phyloP scores from a whole-genome alignment of 1,140 invertebrate genomes.

The Atopsyche davidsoni region DNA sequence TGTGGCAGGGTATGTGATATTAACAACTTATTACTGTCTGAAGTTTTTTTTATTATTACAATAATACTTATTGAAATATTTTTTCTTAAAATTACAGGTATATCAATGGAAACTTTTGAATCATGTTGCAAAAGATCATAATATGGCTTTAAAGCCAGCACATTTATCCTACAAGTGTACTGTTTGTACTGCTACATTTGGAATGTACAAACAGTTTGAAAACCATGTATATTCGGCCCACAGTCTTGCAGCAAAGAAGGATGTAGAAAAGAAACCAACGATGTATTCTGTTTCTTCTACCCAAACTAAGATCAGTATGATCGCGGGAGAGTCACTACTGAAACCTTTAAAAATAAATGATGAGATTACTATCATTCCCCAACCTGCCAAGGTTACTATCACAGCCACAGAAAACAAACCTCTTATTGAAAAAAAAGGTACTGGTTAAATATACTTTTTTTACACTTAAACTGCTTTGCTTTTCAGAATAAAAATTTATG shows the following conservation, averaged over 20 bases:
- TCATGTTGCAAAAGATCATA: conserved; percentile 85
- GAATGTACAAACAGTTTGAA: conserved; percentile 92
- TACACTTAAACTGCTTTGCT: no score
- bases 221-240: conserved; percentile 91
- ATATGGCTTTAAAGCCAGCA: conserved; percentile 83
- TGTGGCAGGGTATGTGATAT: conserved; percentile 76
- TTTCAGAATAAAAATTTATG: no score
- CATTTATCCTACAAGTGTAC: conserved; percentile 92
- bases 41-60: neutral
- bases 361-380: conserved; percentile 88
- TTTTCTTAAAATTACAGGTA: conserved; percentile 53
- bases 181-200: conserved; percentile 88
- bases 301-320: no score
- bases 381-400: conserved; percentile 53
- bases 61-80: conserved; percentile 1
- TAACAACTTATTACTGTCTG: no score
- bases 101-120: conserved; percentile 89
- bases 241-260: conserved; percentile 74
- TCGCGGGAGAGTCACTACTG: conserved; percentile 60
- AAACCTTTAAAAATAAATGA: conserved; percentile 87
- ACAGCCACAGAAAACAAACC: no score
- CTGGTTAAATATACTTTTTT: neutral
- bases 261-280: conserved; percentile 60
- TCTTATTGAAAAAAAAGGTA: conserved; percentile 8
- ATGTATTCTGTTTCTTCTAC: no score